A percentile compares a stretch with the other conserved stretches of the same genome.
Conservation (phyloP, 1,140 invertebrate genomes). For the Argopecten irradians region DNA sequence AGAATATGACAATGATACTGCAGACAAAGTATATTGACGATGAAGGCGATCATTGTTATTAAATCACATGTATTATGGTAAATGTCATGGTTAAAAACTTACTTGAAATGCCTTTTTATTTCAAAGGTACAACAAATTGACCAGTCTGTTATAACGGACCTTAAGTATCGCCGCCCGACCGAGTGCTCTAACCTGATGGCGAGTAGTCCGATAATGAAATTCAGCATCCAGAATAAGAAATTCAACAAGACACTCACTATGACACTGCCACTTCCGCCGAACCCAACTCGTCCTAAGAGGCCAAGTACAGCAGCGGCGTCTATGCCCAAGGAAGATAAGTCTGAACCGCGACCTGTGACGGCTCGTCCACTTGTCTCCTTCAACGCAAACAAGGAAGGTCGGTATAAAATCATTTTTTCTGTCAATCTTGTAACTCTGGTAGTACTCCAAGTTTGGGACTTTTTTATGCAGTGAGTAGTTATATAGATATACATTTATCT, state of each 20-base stretch:
- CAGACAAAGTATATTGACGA: too few relatives aligned
- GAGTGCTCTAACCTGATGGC: conserved; percentile 59
- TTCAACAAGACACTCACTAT: conserved; percentile 57
- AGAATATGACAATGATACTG: too few relatives aligned
- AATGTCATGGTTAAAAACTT: too few relatives aligned
- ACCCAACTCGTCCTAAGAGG: conserved; percentile 51
- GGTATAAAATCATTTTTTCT: too few relatives aligned
- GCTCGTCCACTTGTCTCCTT: conserved; percentile 31
- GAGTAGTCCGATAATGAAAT: conserved; percentile 61
- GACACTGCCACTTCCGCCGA: conserved; percentile 60
- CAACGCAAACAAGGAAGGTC: conserved; percentile 15
- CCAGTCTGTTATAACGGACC: conserved; percentile 49
- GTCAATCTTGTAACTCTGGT: too few relatives aligned
- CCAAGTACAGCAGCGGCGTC: conserved; percentile 50
- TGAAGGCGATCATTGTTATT: too few relatives aligned
- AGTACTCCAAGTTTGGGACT: too few relatives aligned
- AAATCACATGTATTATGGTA: too few relatives aligned
- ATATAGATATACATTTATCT: too few relatives aligned
- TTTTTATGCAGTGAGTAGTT: too few relatives aligned
- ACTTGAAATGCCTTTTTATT: too few relatives aligned
- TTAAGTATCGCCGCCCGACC: conserved; percentile 50
- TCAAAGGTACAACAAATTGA: conserved; percentile 67
- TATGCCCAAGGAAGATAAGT: conserved; percentile 30
- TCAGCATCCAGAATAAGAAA: conserved; percentile 45
- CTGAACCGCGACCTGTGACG: conserved; percentile 32